These are phyloP conservation scores for Dascillus cervinus DNA, from an alignment of 2,888 invertebrate genomes.

Conservation along the genomic window DNA sequence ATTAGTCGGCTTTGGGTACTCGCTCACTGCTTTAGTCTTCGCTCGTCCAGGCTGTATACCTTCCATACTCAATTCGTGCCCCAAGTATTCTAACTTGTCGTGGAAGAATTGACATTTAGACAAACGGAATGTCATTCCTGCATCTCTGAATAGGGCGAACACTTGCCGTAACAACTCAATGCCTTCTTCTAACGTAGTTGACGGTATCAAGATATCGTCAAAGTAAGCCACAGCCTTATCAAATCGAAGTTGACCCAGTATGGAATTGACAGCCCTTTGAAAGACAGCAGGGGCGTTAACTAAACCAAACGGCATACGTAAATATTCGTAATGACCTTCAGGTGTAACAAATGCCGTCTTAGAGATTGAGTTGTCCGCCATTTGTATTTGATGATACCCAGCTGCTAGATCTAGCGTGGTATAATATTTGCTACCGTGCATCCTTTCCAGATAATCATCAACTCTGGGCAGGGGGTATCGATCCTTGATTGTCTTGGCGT, in stretches of 20 bases:
- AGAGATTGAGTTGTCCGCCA: slow-evolving; percentile 19
- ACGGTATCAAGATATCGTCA: slow-evolving; percentile 18
- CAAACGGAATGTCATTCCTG: no score
- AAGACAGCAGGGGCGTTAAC: slow-evolving; percentile 28
- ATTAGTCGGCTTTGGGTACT: slow-evolving; percentile 4
- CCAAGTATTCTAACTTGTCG: slow-evolving; percentile 26
- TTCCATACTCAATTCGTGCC: slow-evolving; percentile 23
- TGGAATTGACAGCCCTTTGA: slow-evolving; percentile 20
- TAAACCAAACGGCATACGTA: slow-evolving; percentile 31
- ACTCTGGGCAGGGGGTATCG: slow-evolving; percentile 28
- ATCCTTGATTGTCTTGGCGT: slow-evolving; percentile 25
- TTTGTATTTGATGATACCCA: slow-evolving; percentile 26
- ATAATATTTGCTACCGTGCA: slow-evolving; percentile 20
- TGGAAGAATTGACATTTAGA: slow-evolving; percentile 26
- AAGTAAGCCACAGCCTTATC: slow-evolving; percentile 10
- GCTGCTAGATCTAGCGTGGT: slow-evolving; percentile 22
- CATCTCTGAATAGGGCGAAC: no score
- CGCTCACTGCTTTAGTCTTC: slow-evolving; percentile 1
- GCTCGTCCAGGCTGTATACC: slow-evolving; percentile 11
- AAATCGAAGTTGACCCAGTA: slow-evolving; percentile 4
- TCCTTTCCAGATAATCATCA: slow-evolving; percentile 23
- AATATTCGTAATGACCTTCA: slow-evolving; percentile 27
- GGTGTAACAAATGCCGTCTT: slow-evolving; percentile 29
- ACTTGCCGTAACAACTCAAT: slow-evolving; percentile 2
- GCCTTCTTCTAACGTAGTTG: slow-evolving; percentile 11